A percentile compares a stretch with the other conserved stretches of the same genome.
Evolutionary conservation across 2,888 invertebrate species (phyloP).

Genomic region (Chalcis sispes): DNA sequence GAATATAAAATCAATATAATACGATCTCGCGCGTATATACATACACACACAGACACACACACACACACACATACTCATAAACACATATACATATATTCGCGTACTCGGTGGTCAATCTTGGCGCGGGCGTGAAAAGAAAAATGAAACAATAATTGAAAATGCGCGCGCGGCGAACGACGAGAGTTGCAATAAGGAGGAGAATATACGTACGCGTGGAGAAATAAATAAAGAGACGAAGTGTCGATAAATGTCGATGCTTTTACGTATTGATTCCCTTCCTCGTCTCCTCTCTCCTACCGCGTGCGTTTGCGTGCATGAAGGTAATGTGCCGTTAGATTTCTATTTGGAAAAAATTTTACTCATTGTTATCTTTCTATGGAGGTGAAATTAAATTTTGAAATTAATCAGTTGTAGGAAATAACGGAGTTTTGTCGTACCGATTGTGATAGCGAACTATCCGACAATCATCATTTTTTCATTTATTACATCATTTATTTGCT

Average conservation of each 20-base stretch:
- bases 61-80: too few species aligned
- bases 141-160: not conserved
- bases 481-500: too few species aligned
- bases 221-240: not conserved
- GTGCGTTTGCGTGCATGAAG: not conserved
- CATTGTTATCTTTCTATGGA: conserved; percentile 14
- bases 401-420: conserved; percentile 13
- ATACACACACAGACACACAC: not conserved
- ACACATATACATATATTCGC: too few species aligned
- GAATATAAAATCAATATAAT: conserved; percentile 30
- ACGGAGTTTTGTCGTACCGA: conserved; percentile 1
- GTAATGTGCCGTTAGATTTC: too few species aligned
- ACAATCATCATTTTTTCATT: not conserved
- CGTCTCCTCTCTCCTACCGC: not conserved
- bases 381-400: conserved; percentile 38
- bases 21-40: not conserved
- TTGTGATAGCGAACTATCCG: not conserved
- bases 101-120: too few species aligned
- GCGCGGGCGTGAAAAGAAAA: not conserved
- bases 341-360: not conserved
- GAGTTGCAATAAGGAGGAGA: not conserved
- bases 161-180: not conserved
- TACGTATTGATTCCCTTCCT: conserved; percentile 11
- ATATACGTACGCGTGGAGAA: not conserved
- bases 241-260: conserved; percentile 23